These are phyloP conservation scores for Perca schrenkii DNA, from an alignment of 2,113 vertebrate genomes.

Conservation along the genomic window DNA sequence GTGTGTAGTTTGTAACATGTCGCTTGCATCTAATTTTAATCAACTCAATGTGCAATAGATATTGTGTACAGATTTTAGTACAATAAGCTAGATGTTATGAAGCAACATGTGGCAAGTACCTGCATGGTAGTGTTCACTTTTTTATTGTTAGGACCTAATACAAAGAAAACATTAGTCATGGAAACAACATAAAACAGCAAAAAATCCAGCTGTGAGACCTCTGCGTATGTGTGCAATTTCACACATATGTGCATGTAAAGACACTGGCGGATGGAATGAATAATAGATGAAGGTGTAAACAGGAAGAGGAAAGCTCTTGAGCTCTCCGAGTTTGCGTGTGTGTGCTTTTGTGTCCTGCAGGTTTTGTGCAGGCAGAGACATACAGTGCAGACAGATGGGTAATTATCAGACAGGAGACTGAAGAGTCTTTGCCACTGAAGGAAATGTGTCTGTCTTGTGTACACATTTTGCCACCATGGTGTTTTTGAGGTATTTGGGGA, in stretches of 20 bases:
- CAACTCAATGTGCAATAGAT: not conserved
- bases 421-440: slow-evolving; percentile 50
- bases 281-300: slow-evolving; percentile 82
- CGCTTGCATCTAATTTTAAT: not conserved
- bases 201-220: slow-evolving; percentile 37
- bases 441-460: slow-evolving; percentile 50
- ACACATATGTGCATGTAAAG: slow-evolving; percentile 67
- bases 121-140: slow-evolving; percentile 10
- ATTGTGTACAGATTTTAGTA: not conserved
- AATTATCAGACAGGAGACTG: slow-evolving; percentile 72
- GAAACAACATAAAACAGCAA: slow-evolving; percentile 47
- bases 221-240: slow-evolving; percentile 29
- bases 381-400: slow-evolving; percentile 74
- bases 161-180: slow-evolving; percentile 33
- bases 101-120: slow-evolving; percentile 27
- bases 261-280: slow-evolving; percentile 76
- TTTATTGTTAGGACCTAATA: not conserved
- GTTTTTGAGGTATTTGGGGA: slow-evolving; percentile 5
- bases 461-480: slow-evolving; percentile 26
- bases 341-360: slow-evolving; percentile 64
- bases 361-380: slow-evolving; percentile 59
- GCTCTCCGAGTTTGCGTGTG: slow-evolving; percentile 24
- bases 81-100: not conserved
- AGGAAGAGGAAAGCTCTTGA: slow-evolving; percentile 75
- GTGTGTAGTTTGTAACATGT: not conserved